These are phyloP conservation scores for Tribolium freemani DNA, from an alignment of 2,888 invertebrate genomes.

Conservation along the genomic window DNA sequence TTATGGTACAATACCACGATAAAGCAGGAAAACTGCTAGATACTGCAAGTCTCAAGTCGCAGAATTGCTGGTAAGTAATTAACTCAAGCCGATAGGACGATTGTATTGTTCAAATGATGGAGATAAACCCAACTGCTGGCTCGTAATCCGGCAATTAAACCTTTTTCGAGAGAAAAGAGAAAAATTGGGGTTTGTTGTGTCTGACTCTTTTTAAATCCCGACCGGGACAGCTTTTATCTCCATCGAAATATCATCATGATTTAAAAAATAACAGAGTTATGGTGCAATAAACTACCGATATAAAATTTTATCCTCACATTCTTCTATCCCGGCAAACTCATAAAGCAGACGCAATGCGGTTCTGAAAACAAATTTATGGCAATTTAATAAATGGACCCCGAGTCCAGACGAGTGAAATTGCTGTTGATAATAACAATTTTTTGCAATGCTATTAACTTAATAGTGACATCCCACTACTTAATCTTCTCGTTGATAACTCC, in stretches of 20 bases:
- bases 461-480: background rate
- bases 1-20: constrained; percentile 70
- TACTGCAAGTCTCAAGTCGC: constrained; percentile 68
- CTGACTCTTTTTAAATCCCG: background rate
- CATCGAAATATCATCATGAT: background rate
- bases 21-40: constrained; percentile 68
- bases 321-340: background rate
- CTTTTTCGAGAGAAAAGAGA: background rate
- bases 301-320: background rate
- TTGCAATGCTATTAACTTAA: background rate
- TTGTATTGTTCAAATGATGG: constrained; percentile 2
- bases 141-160: background rate
- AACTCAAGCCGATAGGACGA: background rate
- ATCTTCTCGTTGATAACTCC: background rate
- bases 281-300: background rate
- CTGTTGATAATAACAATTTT: background rate
- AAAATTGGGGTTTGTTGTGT: background rate
- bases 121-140: background rate
- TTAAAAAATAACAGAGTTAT: background rate
- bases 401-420: background rate
- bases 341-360: background rate
- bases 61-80: constrained; percentile 71
- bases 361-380: background rate
- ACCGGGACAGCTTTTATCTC: background rate
- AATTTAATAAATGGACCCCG: background rate